These are phyloP conservation scores for Gonioctena quinquepunctata DNA, from an alignment of 1,140 invertebrate genomes.

Conservation along the genomic window DNA sequence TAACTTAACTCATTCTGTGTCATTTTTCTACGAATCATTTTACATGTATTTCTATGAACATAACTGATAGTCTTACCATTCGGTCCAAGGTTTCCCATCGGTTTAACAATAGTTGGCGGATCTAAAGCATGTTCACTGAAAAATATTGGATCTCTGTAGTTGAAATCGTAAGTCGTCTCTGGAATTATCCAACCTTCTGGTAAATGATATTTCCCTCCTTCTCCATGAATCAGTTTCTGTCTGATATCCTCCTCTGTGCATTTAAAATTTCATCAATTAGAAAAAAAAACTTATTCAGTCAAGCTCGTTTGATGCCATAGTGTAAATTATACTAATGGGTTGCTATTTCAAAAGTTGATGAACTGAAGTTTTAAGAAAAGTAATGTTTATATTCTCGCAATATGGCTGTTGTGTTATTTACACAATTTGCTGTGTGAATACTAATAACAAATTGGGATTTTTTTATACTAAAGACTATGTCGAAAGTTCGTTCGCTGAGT, in stretches of 20 bases:
- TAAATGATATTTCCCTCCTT: slow-evolving; percentile 20
- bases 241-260: slow-evolving; percentile 28
- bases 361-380: too few species aligned
- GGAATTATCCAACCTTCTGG: slow-evolving; percentile 35
- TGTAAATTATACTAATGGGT: too few species aligned
- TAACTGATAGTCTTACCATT: slow-evolving; percentile 18
- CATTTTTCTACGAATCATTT: too few species aligned
- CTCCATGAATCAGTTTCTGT: slow-evolving; percentile 22
- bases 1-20: too few species aligned
- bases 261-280: not conserved
- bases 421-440: too few species aligned
- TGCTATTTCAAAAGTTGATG: too few species aligned
- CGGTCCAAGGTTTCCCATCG: slow-evolving; percentile 27
- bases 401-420: too few species aligned
- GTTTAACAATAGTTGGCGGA: slow-evolving; percentile 20
- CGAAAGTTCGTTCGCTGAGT: too few species aligned
- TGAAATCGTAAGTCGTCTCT: slow-evolving; percentile 31
- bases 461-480: too few species aligned
- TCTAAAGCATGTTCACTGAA: slow-evolving; percentile 27
- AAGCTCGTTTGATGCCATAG: too few species aligned
- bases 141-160: slow-evolving; percentile 29
- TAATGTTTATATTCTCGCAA: too few species aligned
- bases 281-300: not conserved
- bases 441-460: too few species aligned
- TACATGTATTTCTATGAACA: not conserved